Base-by-base conservation (phyloP, 2,113 vertebrate genomes). In the Grammomys dolichurus region DNA sequence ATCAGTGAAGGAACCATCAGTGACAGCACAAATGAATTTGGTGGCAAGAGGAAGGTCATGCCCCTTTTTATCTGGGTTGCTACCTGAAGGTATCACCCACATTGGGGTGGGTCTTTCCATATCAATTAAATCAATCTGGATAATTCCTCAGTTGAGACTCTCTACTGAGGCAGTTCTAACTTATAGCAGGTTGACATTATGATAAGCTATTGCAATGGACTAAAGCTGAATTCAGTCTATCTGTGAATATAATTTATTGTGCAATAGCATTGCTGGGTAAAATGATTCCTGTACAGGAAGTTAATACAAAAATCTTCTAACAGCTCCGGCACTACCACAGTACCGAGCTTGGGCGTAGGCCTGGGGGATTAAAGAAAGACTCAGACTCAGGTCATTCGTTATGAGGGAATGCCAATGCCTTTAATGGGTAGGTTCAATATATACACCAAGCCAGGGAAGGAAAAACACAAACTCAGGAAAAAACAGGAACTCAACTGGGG, bases 211-310 rank as follows among this genome's bases (percentile, higher is more conserved):
- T 84, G 81, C 58, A 84, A 28, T 31, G n/a, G 24, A 46, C 31
- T 73, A 69, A 90, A 92, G 9, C 7, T 40, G 51, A 95, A 40
- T 22, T 9, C 70, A 93, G 43, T 33, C 84, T 65, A 1, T 82
- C 60, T 90, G 17, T 20, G 24, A 81, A 81, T 90, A 70, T 40
- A 88, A 87, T 90, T 73, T 89, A 69, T 65, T 78, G 6, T 96
- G 58, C 81, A 93, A 67, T 6, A 46, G 9, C 48, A 85, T 92
- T 91, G 20, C 28, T 93, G 58, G 88, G 17, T 75, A 94, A 51
- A 93, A 60, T 67, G 94, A 48, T 36, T 7, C n/a, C n/a, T 31
- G 87, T 92, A 19, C 91, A 88, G 26, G 9, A 73, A 94, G 73
- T 26, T 90, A 78, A 77, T 84, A 19, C 56, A 91, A 60, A 75